Evolutionary conservation across 1,140 invertebrate species (phyloP).

Genomic region (Zaprionus ornatus): DNA sequence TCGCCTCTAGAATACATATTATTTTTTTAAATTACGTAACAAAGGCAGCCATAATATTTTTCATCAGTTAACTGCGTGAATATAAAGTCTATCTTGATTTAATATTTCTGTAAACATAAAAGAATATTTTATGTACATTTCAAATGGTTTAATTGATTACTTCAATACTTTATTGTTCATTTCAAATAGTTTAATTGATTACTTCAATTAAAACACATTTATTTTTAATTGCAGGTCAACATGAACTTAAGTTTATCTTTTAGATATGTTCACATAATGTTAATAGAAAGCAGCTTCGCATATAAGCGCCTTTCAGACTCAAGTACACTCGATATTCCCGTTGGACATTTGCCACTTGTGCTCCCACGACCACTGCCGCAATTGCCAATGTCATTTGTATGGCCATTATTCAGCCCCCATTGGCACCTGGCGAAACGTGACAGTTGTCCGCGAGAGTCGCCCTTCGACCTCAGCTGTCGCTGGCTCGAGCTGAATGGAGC

Average conservation of each 20-base stretch:
- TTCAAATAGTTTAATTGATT: too few relatives aligned
- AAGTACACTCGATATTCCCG: constrained; percentile 1
- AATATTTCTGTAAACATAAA: background rate
- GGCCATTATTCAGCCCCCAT: constrained; percentile 57
- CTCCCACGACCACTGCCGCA: constrained; percentile 9
- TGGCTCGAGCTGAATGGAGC: constrained; percentile 33
- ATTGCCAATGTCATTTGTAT: constrained; percentile 55
- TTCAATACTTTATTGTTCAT: too few relatives aligned
- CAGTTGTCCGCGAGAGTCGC: constrained; percentile 36
- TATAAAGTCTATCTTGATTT: background rate
- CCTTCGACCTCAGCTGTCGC: constrained; percentile 22
- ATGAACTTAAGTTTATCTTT: too few relatives aligned
- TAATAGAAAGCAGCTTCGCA: background rate
- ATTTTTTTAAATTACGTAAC: background rate
- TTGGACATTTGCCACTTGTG: constrained; percentile 9
- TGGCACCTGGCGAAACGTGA: constrained; percentile 37
- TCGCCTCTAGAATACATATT: background rate
- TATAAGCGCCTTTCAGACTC: background rate
- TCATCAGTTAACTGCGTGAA: background rate
- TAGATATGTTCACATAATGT: too few relatives aligned
- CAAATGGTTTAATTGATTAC: too few relatives aligned
- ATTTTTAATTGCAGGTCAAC: too few relatives aligned
- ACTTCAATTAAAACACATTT: too few relatives aligned
- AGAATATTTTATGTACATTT: background rate
- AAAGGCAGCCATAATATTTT: background rate